phyloP scores from a whole-genome alignment of 2,888 invertebrate genomes.

The Ischnus inquisitorius region DNA sequence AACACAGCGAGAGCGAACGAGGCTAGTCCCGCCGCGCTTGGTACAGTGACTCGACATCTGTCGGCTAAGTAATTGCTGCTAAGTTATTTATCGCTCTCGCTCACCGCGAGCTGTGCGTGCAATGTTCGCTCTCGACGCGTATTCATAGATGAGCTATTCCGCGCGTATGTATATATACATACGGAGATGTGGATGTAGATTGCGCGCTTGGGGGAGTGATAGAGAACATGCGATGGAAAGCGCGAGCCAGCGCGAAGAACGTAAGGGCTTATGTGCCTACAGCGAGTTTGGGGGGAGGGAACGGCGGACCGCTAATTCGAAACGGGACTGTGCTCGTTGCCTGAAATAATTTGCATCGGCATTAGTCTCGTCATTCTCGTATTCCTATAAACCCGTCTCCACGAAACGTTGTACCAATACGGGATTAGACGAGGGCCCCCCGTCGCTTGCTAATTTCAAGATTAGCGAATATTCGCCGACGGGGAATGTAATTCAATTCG shows the following conservation, averaged over 20 bases:
- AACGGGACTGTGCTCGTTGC: slow-evolving; percentile 35
- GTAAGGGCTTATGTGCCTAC: slow-evolving; percentile 33
- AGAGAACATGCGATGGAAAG: slow-evolving; percentile 38
- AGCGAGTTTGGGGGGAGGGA: slow-evolving; percentile 31
- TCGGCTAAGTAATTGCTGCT: slow-evolving; percentile 76
- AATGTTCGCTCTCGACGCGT: slow-evolving; percentile 50
- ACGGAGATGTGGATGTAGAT: too few species aligned
- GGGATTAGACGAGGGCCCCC: slow-evolving; percentile 22
- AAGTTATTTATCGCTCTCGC: slow-evolving; percentile 74
- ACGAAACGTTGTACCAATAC: slow-evolving; percentile 32
- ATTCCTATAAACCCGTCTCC: background rate
- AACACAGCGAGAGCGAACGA: slow-evolving; percentile 30
- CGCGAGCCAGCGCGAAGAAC: slow-evolving; percentile 5
- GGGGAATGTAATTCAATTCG: slow-evolving; percentile 58
- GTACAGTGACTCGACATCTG: slow-evolving; percentile 68
- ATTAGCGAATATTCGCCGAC: slow-evolving; percentile 56
- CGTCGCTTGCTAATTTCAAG: slow-evolving; percentile 45
- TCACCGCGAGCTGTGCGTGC: slow-evolving; percentile 47
- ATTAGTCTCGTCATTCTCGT: slow-evolving; percentile 60
- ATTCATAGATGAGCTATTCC: slow-evolving; percentile 13
- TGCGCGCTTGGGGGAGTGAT: slow-evolving; percentile 19
- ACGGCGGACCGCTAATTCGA: slow-evolving; percentile 59
- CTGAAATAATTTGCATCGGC: slow-evolving; percentile 65
- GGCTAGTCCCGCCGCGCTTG: slow-evolving; percentile 7
- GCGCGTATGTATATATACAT: slow-evolving; percentile 12